A percentile compares a stretch with the other conserved stretches of the same genome.
Conservation (phyloP, 1,140 invertebrate genomes). For the Apis laboriosa region DNA sequence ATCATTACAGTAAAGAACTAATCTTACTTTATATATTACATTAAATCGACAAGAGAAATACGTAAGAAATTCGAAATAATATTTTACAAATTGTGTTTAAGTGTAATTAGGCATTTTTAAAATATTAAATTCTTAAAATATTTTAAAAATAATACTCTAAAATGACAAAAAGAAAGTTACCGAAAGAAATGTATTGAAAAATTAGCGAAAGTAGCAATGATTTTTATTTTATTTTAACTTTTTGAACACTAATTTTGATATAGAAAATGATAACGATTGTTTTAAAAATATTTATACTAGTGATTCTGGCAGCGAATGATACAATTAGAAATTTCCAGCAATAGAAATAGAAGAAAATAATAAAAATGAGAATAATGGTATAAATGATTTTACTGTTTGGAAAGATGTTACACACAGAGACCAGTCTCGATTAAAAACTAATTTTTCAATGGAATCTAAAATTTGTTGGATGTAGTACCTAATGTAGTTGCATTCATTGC, state of each 20-base stretch:
- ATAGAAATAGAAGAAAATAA: neutral
- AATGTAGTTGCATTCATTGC: neutral
- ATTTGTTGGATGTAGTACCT: neutral
- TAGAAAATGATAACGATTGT: neutral
- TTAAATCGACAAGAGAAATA: too few relatives aligned
- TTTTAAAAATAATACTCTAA: too few relatives aligned
- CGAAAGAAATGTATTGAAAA: too few relatives aligned
- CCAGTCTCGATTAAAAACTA: neutral
- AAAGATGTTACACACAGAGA: neutral
- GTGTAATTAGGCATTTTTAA: too few relatives aligned
- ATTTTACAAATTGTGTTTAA: too few relatives aligned
- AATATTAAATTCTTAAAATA: too few relatives aligned
- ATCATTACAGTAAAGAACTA: neutral
- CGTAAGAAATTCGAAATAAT: too few relatives aligned
- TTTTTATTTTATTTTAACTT: neutral
- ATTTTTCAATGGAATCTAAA: neutral
- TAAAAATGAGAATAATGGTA: neutral
- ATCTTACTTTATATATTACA: neutral
- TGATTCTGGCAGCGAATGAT: neutral
- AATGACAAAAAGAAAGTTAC: too few relatives aligned
- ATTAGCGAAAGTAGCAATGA: too few relatives aligned
- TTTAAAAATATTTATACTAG: neutral
- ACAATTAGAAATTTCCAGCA: neutral
- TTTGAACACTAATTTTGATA: neutral
- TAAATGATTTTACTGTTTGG: constrained; percentile 16